Percentiles rank a stretch among this genome's conserved stretches.
These are phyloP conservation scores for Synergus gifuensis DNA, from an alignment of 2,888 invertebrate genomes.

Conservation along the genomic window DNA sequence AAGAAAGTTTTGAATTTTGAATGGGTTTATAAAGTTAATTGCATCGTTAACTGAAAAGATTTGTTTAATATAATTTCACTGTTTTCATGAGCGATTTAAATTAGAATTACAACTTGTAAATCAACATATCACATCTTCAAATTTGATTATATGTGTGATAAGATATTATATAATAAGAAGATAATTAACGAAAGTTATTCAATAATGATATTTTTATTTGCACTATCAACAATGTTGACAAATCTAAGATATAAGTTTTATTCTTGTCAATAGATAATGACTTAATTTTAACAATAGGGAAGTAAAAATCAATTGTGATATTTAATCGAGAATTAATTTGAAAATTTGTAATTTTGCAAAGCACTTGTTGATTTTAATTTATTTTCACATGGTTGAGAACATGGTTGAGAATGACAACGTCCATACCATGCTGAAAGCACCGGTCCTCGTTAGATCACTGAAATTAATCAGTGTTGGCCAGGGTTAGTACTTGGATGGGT, in stretches of 20 bases:
- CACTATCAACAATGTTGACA: not conserved
- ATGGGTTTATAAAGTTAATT: not conserved
- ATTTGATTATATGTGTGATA: not conserved
- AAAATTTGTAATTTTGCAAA: not conserved
- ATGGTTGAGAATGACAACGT: too few relatives aligned
- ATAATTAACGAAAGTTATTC: not conserved
- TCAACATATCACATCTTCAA: not conserved
- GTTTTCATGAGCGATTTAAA: not conserved
- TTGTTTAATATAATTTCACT: not conserved
- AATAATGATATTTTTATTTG: not conserved
- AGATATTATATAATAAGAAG: not conserved
- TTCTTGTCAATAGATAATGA: not conserved
- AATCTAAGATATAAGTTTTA: not conserved
- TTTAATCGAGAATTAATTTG: not conserved
- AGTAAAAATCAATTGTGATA: not conserved
- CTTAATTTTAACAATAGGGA: not conserved
- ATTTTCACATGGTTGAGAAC: too few relatives aligned
- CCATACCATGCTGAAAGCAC: too few relatives aligned
- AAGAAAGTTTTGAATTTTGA: not conserved
- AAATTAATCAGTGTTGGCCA: too few relatives aligned
- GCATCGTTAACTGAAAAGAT: not conserved
- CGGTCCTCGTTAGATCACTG: too few relatives aligned
- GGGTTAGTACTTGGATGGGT: too few relatives aligned
- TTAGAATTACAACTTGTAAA: not conserved
- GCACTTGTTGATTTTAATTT: not conserved